A percentile compares a stretch with the other conserved stretches of the same genome.
Conservation (phyloP, 1,140 invertebrate species). For the Spodoptera litura region DNA sequence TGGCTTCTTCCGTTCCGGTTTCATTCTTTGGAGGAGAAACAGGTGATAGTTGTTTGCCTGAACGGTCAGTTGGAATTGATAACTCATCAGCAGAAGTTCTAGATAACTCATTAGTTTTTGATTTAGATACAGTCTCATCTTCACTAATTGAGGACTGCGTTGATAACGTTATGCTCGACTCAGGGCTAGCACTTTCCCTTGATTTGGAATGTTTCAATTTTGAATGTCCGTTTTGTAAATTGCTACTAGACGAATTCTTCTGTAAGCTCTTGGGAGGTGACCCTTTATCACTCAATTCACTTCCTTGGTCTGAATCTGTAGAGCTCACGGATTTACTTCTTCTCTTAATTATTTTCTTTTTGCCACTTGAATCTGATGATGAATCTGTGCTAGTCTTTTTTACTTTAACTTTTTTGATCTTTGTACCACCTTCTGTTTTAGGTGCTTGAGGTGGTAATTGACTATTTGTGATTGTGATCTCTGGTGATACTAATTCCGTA, state of each 20-base stretch:
- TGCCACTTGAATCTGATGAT: conserved; percentile 78
- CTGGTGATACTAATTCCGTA: conserved; percentile 71
- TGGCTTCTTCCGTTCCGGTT: conserved; percentile 88
- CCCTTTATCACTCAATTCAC: conserved; percentile 65
- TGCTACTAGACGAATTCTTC: conserved; percentile 65
- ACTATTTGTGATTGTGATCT: conserved; percentile 77
- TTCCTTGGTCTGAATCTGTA: conserved; percentile 83
- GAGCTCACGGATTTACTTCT: conserved; percentile 86
- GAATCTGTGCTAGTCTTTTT: conserved; percentile 78
- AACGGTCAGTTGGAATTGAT: conserved; percentile 86
- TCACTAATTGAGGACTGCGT: conserved; percentile 82
- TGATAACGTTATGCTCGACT: conserved; percentile 80
- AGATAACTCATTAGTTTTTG: conserved; percentile 75
- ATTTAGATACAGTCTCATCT: conserved; percentile 78
- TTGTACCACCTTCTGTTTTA: conserved; percentile 82
- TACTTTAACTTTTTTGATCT: conserved; percentile 81
- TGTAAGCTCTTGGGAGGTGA: conserved; percentile 62
- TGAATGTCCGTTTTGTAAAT: conserved; percentile 62
- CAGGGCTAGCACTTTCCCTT: conserved; percentile 83
- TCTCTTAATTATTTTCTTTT: conserved; percentile 79
- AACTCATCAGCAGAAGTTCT: conserved; percentile 87
- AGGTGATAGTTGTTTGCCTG: conserved; percentile 85
- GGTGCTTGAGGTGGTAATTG: conserved; percentile 88
- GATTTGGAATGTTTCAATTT: conserved; percentile 81
- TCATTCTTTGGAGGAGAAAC: conserved; percentile 82